These are phyloP conservation scores for Drosophila azteca DNA, from an alignment of 1,140 invertebrate species.

Conservation along the genomic window DNA sequence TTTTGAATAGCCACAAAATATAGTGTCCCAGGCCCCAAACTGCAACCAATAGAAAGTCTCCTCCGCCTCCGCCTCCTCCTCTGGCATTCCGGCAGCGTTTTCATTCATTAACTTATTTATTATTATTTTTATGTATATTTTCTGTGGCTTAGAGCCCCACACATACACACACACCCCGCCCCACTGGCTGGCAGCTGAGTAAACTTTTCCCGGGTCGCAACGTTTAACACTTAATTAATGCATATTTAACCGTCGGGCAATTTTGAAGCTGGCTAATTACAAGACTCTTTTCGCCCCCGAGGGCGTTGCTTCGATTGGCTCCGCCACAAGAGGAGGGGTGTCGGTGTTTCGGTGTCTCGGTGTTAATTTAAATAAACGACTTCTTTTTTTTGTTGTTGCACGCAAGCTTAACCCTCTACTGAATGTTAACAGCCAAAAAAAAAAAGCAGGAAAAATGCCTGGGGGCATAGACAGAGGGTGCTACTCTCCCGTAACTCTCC, in stretches of 20 bases:
- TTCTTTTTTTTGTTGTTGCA: conserved; percentile 25
- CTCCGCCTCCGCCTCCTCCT: neutral
- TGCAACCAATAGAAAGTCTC: conserved; percentile 27
- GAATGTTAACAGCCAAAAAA: conserved; percentile 52
- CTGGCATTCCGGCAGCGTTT: conserved; percentile 5
- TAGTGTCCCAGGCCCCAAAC: neutral
- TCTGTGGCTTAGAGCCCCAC: conserved; percentile 7
- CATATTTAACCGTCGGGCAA: conserved; percentile 65
- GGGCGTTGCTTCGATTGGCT: conserved; percentile 52
- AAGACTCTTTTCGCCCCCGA: conserved; percentile 32
- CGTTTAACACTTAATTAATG: conserved; percentile 76
- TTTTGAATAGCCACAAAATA: conserved; percentile 50
- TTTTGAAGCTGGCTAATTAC: conserved; percentile 70
- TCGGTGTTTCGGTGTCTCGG: neutral
- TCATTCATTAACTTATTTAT: conserved; percentile 48
- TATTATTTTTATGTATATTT: conserved; percentile 43
- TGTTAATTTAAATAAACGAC: conserved; percentile 66
- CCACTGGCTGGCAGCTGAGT: conserved; percentile 28
- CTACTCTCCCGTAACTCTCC: neutral
- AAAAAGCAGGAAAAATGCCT: conserved; percentile 7
- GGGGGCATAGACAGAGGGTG: conserved; percentile 30
- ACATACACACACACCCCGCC: too few species aligned
- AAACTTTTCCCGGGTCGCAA: conserved; percentile 42
- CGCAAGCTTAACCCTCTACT: conserved; percentile 49
- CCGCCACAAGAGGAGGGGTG: conserved; percentile 30